Evolutionary conservation across 2,113 vertebrate species (phyloP).

Genomic region (Mesoclemmys tuberculata): DNA sequence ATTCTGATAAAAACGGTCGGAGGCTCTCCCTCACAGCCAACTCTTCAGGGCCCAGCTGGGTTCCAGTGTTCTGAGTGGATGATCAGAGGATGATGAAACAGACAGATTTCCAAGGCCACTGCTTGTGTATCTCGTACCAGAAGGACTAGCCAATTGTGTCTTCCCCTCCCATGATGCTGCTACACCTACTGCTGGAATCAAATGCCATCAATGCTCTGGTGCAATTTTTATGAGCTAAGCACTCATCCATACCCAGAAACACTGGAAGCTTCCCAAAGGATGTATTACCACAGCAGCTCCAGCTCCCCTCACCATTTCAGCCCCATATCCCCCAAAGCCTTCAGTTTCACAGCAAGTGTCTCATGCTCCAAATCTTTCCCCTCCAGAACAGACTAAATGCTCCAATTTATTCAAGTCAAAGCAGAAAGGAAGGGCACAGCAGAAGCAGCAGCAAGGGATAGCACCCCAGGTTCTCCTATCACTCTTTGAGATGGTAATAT

Average conservation of each 20-base stretch:
- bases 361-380: background rate
- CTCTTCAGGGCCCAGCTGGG: background rate
- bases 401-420: background rate
- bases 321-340: background rate
- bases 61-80: background rate
- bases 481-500: slow-evolving; percentile 11
- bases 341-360: background rate
- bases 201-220: slow-evolving; percentile 14
- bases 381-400: background rate
- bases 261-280: slow-evolving; percentile 20
- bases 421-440: background rate
- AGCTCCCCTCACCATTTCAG: background rate
- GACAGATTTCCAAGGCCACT: background rate
- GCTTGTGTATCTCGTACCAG: background rate
- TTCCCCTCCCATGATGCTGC: background rate
- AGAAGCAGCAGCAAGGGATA: background rate
- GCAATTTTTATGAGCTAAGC: slow-evolving; percentile 35
- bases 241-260: slow-evolving; percentile 25
- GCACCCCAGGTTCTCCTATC: background rate
- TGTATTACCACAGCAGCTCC: slow-evolving; percentile 18
- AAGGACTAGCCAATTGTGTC: background rate
- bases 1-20: background rate
- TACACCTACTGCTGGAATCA: slow-evolving; percentile 25
- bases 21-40: background rate
- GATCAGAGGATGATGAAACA: too few relatives aligned